These are phyloP conservation scores for Rhea pennata DNA, from an alignment of 2,113 vertebrate species.

Conservation along the genomic window DNA sequence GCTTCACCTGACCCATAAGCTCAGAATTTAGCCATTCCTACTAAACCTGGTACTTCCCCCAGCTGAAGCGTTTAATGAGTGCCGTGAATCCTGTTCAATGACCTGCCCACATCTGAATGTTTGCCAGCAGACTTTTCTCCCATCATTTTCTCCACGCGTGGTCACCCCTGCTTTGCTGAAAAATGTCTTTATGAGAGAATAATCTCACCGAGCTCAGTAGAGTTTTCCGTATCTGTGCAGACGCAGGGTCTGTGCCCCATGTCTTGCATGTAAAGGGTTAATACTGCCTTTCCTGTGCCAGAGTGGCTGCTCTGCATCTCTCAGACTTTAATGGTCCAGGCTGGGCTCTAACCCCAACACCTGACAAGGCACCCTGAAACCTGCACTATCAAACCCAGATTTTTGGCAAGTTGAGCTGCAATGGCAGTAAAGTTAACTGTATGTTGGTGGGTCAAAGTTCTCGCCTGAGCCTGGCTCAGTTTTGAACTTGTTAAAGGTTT, in stretches of 20 bases:
- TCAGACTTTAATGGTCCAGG: accelerated
- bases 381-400: neutral
- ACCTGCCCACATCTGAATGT: neutral
- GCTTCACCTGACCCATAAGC: neutral
- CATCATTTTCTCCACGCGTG: neutral
- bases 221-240: neutral
- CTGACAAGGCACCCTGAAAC: neutral
- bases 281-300: neutral
- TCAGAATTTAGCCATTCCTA: neutral
- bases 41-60: neutral
- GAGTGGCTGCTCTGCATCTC: neutral
- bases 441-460: neutral
- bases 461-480: neutral
- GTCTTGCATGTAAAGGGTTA: neutral
- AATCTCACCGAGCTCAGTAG: neutral
- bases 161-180: neutral
- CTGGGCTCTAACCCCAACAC: neutral
- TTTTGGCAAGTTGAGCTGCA: neutral
- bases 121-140: neutral
- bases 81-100: neutral
- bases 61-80: neutral
- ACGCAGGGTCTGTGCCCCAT: neutral
- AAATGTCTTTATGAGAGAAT: neutral
- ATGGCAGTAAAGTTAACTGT: neutral
- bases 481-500: neutral